phyloP scores from a whole-genome alignment of 2,888 invertebrate species.

The Volucella bombylans region DNA sequence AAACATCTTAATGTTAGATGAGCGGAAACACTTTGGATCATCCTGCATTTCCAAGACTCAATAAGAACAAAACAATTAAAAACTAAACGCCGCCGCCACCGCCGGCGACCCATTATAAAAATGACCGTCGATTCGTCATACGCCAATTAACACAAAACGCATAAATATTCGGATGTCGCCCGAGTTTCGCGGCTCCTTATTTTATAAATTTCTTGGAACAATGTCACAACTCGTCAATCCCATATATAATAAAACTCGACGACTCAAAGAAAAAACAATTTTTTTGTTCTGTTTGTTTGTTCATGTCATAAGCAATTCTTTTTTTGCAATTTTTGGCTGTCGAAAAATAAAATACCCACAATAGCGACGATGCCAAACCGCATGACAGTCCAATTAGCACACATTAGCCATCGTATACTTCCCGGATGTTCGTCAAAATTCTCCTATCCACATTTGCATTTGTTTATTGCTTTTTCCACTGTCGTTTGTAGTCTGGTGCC shows the following conservation, averaged over 20 bases:
- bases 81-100: constrained; percentile 18
- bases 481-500: constrained; percentile 1
- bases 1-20: too few species aligned
- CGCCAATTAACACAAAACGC: constrained; percentile 66
- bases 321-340: background rate
- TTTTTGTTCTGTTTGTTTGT: constrained; percentile 3
- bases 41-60: too few species aligned
- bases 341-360: constrained; percentile 30
- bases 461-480: constrained; percentile 42
- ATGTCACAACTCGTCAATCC: constrained; percentile 55
- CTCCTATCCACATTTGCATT: background rate
- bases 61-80: background rate
- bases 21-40: too few species aligned
- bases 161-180: constrained; percentile 29
- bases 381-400: constrained; percentile 74
- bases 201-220: constrained; percentile 64
- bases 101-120: constrained; percentile 37
- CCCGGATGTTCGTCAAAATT: constrained; percentile 68
- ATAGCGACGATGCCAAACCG: constrained; percentile 66
- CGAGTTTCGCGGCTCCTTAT: constrained; percentile 41
- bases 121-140: constrained; percentile 62
- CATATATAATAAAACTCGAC: constrained; percentile 46
- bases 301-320: constrained; percentile 24
- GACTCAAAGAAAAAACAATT: constrained; percentile 50
- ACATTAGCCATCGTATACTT: constrained; percentile 65